These are phyloP conservation scores for Drosophila chauvacae DNA, from an alignment of 1,140 invertebrate species.

Conservation along the genomic window DNA sequence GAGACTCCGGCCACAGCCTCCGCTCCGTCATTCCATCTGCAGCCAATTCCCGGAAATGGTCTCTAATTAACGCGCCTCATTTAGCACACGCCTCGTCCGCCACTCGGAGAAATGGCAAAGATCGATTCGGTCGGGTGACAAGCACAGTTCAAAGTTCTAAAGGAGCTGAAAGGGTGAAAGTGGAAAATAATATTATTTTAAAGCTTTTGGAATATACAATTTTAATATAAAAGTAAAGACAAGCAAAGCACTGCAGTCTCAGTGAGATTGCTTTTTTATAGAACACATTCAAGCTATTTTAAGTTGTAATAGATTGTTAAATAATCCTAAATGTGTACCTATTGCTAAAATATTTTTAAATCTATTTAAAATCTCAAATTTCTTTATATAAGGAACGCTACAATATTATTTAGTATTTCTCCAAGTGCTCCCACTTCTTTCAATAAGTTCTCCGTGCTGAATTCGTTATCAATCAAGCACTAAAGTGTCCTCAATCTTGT, in stretches of 20 bases:
- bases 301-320: neutral
- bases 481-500: slow-evolving; percentile 49
- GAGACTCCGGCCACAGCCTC: slow-evolving; percentile 25
- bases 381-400: no score
- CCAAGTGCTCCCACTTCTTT: slow-evolving; percentile 9
- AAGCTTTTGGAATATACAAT: no score
- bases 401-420: neutral
- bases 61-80: slow-evolving; percentile 76
- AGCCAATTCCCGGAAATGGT: slow-evolving; percentile 59
- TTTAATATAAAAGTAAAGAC: no score
- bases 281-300: neutral
- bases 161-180: no score
- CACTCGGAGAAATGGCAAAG: slow-evolving; percentile 33
- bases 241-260: neutral
- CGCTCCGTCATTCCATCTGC: slow-evolving; percentile 24
- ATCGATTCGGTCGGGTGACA: slow-evolving; percentile 25
- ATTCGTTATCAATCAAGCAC: slow-evolving; percentile 70
- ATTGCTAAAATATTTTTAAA: no score
- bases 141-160: slow-evolving; percentile 18
- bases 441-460: slow-evolving; percentile 1
- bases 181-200: neutral
- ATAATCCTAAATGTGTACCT: no score
- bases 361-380: neutral
- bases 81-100: slow-evolving; percentile 51
- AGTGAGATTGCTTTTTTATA: neutral